Evolutionary conservation across 2,888 invertebrate genomes (phyloP), one percentile per base, ranked within the genome.

Genomic region (Synergus itoensis): DNA sequence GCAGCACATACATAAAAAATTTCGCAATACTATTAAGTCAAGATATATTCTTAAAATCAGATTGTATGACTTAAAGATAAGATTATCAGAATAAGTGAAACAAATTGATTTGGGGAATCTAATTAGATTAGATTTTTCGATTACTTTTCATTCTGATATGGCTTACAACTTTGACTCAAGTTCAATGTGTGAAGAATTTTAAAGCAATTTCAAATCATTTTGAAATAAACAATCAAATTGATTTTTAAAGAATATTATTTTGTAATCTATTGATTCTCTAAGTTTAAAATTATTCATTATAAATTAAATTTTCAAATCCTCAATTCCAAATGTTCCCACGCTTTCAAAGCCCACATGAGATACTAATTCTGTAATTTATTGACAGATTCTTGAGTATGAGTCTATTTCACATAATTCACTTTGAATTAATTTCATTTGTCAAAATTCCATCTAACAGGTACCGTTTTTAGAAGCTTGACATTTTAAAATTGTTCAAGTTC

Each of bases 1-100:
- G 48, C 48, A 69, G 43, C 41, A 73, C 45, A 73, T 73, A 48
- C 28, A 73, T 73, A 73, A 45, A 53, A 57, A 62, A 62, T 62
- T 28, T 62, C 62, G 14, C 62, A 28, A 28, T 28, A 3, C 14
- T 7, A 12, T 62, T 11, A 5, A 28, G 28, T 62, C 62, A 14
- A 28, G 62, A 62, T 62, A 62, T 12, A 62, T 14, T 62, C 12
- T 62, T 62, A 62, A 62, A 62, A 62, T 14, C 62, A 62, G 4
- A 62, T 62, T 62, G 28, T 62, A 21, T 11, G 7, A 14, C 21
- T 14, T 62, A 12, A 60, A 21, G 60, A 60, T 60, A 60, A 60
- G 53, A n/a, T 53, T 21, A 45, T 45, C 14, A 14, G 36, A 36
- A 36, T 36, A 36, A 36, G 14, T 0, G 45, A 11, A 45, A 14